These are phyloP conservation scores for Vidua chalybeata DNA, from an alignment of 2,113 vertebrate species.

Conservation along the genomic window DNA sequence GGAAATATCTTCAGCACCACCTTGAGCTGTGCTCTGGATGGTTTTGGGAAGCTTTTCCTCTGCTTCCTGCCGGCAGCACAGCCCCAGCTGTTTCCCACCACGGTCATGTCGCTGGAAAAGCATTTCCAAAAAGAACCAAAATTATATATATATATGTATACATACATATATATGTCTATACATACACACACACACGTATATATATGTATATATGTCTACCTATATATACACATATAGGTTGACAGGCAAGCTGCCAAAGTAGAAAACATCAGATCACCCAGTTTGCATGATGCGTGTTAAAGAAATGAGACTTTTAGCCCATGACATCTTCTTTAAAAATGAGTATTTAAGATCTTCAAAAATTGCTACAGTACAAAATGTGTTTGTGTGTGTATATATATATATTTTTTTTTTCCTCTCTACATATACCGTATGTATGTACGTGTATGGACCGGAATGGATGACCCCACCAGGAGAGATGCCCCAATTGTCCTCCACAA, in stretches of 20 bases:
- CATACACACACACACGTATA: slow-evolving; percentile 45
- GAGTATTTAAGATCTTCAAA: slow-evolving; percentile 79
- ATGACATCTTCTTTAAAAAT: slow-evolving; percentile 75
- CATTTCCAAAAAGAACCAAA: slow-evolving; percentile 44
- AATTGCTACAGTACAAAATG: slow-evolving; percentile 82
- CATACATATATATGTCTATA: slow-evolving; percentile 47
- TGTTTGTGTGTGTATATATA: slow-evolving; percentile 63
- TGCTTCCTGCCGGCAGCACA: rapidly evolving
- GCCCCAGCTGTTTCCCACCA: not conserved
- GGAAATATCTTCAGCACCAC: not conserved
- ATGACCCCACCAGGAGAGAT: slow-evolving; percentile 69
- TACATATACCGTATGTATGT: slow-evolving; percentile 65
- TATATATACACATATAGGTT: slow-evolving; percentile 29
- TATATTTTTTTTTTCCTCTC: slow-evolving; percentile 52
- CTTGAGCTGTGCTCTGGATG: not conserved
- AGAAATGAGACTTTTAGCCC: slow-evolving; percentile 68
- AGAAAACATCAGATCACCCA: slow-evolving; percentile 71
- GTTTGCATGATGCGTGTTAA: slow-evolving; percentile 62
- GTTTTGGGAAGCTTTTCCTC: not conserved
- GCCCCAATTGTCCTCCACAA: slow-evolving; percentile 51
- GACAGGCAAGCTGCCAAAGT: slow-evolving; percentile 66
- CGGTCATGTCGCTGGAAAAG: not conserved
- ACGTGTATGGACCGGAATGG: slow-evolving; percentile 69
- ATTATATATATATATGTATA: slow-evolving; percentile 29
- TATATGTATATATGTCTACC: slow-evolving; percentile 35